phyloP scores from a whole-genome alignment of 2,113 vertebrate species.

The Pitta sordida region DNA sequence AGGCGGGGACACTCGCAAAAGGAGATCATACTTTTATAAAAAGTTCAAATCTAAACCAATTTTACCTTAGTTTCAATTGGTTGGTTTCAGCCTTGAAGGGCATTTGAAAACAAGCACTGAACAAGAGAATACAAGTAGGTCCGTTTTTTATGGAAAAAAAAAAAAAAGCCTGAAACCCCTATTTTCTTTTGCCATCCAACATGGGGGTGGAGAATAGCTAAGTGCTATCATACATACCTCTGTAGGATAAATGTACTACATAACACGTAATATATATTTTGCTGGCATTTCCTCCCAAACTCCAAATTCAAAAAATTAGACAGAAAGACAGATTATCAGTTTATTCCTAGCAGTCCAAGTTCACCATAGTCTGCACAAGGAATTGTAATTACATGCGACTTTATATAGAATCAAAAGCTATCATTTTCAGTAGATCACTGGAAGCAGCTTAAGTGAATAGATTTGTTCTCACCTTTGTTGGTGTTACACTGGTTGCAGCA shows the following conservation, averaged over 20 bases:
- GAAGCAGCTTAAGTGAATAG: neutral
- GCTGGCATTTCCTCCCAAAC: neutral
- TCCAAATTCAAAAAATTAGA: neutral
- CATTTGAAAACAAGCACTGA: neutral
- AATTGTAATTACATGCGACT: neutral
- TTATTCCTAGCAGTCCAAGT: neutral
- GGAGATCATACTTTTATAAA: neutral
- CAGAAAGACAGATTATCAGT: neutral
- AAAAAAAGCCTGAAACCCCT: neutral
- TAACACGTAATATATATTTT: neutral
- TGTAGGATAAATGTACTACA: neutral
- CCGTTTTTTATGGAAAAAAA: neutral
- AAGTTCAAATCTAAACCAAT: neutral
- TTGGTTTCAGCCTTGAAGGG: neutral
- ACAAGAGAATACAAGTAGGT: neutral
- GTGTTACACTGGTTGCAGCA: constrained; percentile 87
- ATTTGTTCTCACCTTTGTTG: constrained; percentile 84
- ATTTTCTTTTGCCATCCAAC: neutral
- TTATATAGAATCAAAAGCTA: neutral
- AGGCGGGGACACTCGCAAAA: no score
- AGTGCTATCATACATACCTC: neutral
- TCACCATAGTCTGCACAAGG: neutral
- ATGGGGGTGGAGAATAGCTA: rapidly evolving
- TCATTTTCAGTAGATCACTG: neutral
- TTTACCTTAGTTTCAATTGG: neutral